phyloP scores from a whole-genome alignment of 2,797 vertebrate species.

The Sylvia borin region DNA sequence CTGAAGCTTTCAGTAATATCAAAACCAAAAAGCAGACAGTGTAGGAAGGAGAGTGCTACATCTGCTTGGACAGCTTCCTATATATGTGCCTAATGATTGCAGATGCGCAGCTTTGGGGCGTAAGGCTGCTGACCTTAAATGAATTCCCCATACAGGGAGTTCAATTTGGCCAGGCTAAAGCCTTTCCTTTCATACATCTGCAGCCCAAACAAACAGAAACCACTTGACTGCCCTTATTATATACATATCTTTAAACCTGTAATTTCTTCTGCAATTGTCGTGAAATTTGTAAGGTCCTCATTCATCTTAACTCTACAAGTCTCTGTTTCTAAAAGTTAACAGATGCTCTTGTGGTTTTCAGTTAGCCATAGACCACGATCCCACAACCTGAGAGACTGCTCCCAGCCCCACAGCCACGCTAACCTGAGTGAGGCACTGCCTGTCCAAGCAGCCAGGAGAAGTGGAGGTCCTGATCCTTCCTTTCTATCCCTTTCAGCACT shows the following conservation, averaged over 20 bases:
- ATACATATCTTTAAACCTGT: background rate
- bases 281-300: background rate
- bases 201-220: background rate
- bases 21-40: constrained; percentile 10
- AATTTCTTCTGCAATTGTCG: constrained; percentile 12
- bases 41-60: constrained; percentile 6
- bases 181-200: background rate
- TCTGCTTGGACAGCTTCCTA: constrained; percentile 16
- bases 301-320: background rate
- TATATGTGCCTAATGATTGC: background rate
- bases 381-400: background rate
- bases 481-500: background rate
- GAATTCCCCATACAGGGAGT: background rate
- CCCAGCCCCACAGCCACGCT: background rate
- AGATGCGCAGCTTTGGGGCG: background rate
- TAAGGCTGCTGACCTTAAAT: background rate
- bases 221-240: background rate
- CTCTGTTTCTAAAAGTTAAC: constrained; percentile 9
- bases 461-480: background rate
- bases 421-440: background rate
- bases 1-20: background rate
- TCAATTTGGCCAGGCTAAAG: background rate
- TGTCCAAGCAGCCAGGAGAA: background rate
- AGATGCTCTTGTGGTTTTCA: background rate
- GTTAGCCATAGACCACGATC: background rate